Base-by-base conservation (phyloP, 2,888 invertebrate species). In the Xylophagus ater region DNA sequence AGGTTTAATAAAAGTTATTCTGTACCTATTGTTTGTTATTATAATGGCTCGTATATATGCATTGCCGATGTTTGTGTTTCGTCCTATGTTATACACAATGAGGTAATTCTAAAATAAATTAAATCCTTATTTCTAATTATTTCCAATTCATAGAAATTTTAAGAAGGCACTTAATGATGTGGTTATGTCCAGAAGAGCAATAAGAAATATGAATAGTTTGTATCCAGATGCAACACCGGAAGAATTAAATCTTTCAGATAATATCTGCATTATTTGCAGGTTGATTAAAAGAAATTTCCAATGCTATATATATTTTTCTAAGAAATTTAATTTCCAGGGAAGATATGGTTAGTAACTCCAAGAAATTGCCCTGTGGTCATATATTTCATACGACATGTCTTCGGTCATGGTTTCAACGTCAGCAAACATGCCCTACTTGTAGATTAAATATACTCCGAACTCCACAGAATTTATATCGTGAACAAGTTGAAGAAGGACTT, bases 391-490 rank as follows among this genome's bases (percentile, higher is more conserved):
- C 94, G 31, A 85, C 88, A 38, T 98, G 98, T 65, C 72, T 98
- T 39, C 79, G 97, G 34, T 92, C 94, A 25, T 99, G 98, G 98
- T 99, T 99, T 69, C 98, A 98, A 68, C 78, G 98, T 7, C 98
- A 99, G 62, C 98, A 99, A 69, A 98, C 98, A 4, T 99, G 98
- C 59, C 98, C 98, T 2, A 99, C 98, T 4, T 99, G 98, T 61
- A 77, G 96, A 10, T 72, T 94, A 47, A 94, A 97, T 66, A 92
- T 76, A 53, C 57, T 76, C 50, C 68, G 74, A 4, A 67, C 70
- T 37, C 69, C 70, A 18, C 31, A 37, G 2, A 40, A 13, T 21
- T n/a, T n/a, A n/a, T n/a, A n/a, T n/a, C n/a, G n/a, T n/a, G n/a
- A n/a, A n/a, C n/a, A n/a, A n/a, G n/a, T n/a, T n/a, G n/a, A n/a